Percentiles rank a stretch among this genome's conserved stretches.
Evolutionary conservation across 2,113 vertebrate genomes (phyloP).

Genomic region (Dunckerocampus dactyliophorus): DNA sequence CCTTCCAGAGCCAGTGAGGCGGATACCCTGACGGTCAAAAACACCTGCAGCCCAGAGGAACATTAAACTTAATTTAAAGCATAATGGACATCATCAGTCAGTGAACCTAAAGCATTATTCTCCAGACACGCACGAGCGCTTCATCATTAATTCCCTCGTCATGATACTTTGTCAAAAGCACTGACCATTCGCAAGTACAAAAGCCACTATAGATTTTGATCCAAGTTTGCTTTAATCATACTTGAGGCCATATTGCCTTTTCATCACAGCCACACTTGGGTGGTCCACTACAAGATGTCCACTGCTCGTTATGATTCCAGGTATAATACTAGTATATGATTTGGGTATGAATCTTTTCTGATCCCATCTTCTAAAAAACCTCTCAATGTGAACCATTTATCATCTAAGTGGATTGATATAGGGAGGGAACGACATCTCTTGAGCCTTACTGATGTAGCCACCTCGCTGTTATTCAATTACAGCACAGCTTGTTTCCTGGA

Average conservation of each 20-base stretch:
- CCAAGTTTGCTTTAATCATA: constrained; percentile 29
- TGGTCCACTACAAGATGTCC: not conserved
- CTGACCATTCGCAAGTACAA: constrained; percentile 49
- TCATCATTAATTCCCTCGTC: constrained; percentile 56
- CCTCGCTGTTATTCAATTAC: constrained; percentile 59
- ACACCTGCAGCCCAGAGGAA: constrained; percentile 68
- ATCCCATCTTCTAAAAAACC: constrained; percentile 7
- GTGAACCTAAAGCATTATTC: constrained; percentile 67
- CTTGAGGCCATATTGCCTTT: constrained; percentile 13
- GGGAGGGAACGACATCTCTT: constrained; percentile 40
- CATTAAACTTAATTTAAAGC: constrained; percentile 73
- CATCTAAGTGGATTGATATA: constrained; percentile 52
- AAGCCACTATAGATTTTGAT: constrained; percentile 21
- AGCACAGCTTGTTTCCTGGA: constrained; percentile 44
- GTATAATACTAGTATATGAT: not conserved
- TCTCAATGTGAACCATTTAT: constrained; percentile 50
- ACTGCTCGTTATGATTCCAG: not conserved
- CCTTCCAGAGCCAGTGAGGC: constrained; percentile 35
- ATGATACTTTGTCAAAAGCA: constrained; percentile 59
- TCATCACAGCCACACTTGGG: not conserved
- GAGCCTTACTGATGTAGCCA: constrained; percentile 36
- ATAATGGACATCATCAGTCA: constrained; percentile 77
- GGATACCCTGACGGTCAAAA: constrained; percentile 53
- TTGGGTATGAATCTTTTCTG: not conserved
- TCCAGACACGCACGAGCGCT: constrained; percentile 48